phyloP scores from a whole-genome alignment of 2,888 invertebrate genomes.

The Parnassius glacialis region DNA sequence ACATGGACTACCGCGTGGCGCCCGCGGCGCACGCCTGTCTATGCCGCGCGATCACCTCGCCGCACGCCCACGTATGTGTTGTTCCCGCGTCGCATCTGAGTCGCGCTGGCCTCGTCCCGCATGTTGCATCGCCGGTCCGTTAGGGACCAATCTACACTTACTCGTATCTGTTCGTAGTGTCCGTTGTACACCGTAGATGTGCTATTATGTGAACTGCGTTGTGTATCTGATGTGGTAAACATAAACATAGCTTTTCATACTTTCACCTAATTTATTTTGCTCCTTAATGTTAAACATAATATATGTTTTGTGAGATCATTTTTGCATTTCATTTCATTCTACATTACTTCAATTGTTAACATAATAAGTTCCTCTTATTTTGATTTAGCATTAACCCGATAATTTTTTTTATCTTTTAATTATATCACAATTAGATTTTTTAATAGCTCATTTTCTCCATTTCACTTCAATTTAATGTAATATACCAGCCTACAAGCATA shows the following conservation, averaged over 20 bases:
- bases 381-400: too few relatives aligned
- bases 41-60: slow-evolving; percentile 77
- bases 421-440: too few relatives aligned
- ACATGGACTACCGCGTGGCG: slow-evolving; percentile 92
- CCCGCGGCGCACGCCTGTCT: slow-evolving; percentile 74
- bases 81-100: slow-evolving; percentile 27
- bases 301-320: slow-evolving; percentile 21
- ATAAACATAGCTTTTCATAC: slow-evolving; percentile 23
- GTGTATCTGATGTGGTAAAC: slow-evolving; percentile 27
- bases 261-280: slow-evolving; percentile 21
- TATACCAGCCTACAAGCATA: too few relatives aligned
- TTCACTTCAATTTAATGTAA: too few relatives aligned
- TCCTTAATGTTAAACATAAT: slow-evolving; percentile 24
- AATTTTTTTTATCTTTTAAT: too few relatives aligned
- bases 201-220: slow-evolving; percentile 28
- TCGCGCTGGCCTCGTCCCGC: slow-evolving; percentile 45
- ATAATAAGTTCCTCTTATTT: too few relatives aligned
- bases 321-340: slow-evolving; percentile 31
- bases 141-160: slow-evolving; percentile 53
- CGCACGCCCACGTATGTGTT: slow-evolving; percentile 77
- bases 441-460: too few relatives aligned
- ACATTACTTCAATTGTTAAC: slow-evolving; percentile 25
- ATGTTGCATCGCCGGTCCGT: slow-evolving; percentile 45
- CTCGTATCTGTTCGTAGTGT: slow-evolving; percentile 46
- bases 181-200: slow-evolving; percentile 35